phyloP scores from a whole-genome alignment of 1,140 invertebrate species.

The Drosophila watanabei region DNA sequence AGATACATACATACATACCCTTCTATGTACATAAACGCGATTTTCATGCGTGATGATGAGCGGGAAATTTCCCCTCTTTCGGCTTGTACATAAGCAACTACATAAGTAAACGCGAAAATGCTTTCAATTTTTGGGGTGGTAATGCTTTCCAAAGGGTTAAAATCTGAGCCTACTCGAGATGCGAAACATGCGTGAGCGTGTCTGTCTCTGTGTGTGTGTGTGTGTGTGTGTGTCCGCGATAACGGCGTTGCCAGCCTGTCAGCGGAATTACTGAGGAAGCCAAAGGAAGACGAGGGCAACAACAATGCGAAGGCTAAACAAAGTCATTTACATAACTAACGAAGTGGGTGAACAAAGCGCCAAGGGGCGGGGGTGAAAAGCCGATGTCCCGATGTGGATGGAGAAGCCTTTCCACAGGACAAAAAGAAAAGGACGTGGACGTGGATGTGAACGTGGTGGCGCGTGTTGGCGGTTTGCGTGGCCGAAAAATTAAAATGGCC shows the following conservation, averaged over 20 bases:
- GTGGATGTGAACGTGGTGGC: slow-evolving; percentile 28
- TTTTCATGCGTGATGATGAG: slow-evolving; percentile 77
- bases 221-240: slow-evolving; percentile 22
- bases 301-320: slow-evolving; percentile 69
- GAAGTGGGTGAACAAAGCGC: slow-evolving; percentile 73
- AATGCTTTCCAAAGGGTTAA: slow-evolving; percentile 70
- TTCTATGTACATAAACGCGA: slow-evolving; percentile 51
- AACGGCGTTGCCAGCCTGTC: slow-evolving; percentile 75
- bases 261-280: slow-evolving; percentile 54
- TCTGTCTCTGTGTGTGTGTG: slow-evolving; percentile 18
- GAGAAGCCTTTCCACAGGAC: neutral
- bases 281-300: slow-evolving; percentile 49
- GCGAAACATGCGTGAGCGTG: slow-evolving; percentile 63
- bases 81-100: slow-evolving; percentile 46
- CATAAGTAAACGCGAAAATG: slow-evolving; percentile 34
- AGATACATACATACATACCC: slow-evolving; percentile 18
- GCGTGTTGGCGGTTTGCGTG: slow-evolving; percentile 63
- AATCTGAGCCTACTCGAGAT: slow-evolving; percentile 68
- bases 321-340: slow-evolving; percentile 83
- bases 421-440: slow-evolving; percentile 13
- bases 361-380: slow-evolving; percentile 6
- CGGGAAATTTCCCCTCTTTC: slow-evolving; percentile 75
- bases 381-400: neutral
- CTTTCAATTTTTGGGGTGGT: slow-evolving; percentile 58
- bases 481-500: slow-evolving; percentile 64